Percentiles rank a stretch among this genome's conserved stretches.
Conservation (phyloP, 2,888 invertebrate genomes). For the Hydroisotoma schaefferi region DNA sequence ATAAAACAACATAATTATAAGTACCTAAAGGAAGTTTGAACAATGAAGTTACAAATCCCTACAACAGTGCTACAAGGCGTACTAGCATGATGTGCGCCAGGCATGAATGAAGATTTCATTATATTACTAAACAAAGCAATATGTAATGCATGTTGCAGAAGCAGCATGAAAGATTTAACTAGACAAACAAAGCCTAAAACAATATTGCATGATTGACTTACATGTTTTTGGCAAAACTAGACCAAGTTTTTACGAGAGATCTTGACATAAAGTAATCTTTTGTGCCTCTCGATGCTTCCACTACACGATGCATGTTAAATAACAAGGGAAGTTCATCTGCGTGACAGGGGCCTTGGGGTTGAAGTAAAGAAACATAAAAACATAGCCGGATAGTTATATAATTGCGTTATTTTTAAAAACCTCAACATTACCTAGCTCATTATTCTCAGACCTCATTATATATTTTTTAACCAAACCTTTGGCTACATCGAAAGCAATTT, state of each 20-base stretch:
- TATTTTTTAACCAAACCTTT: slow-evolving; percentile 21
- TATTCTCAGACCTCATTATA: slow-evolving; percentile 6
- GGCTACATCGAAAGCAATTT: slow-evolving; percentile 23
- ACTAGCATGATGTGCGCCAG: too few species aligned
- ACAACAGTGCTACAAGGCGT: too few species aligned
- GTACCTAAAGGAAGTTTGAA: too few species aligned
- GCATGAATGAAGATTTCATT: too few species aligned
- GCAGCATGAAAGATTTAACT: too few species aligned
- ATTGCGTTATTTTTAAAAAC: background rate
- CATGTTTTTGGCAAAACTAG: slow-evolving; percentile 20
- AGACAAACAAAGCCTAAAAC: too few species aligned
- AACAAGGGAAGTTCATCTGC: slow-evolving; percentile 23
- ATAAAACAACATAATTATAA: background rate
- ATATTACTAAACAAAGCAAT: too few species aligned
- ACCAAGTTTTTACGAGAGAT: slow-evolving; percentile 23
- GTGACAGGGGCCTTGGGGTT: slow-evolving; percentile 18
- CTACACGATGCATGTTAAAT: slow-evolving; percentile 20
- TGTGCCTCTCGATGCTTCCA: slow-evolving; percentile 15
- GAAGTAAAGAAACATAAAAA: background rate
- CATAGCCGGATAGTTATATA: too few species aligned
- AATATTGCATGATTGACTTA: too few species aligned
- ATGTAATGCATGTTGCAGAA: too few species aligned
- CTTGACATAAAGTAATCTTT: slow-evolving; percentile 19
- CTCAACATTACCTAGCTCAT: slow-evolving; percentile 10
- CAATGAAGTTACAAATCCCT: too few species aligned